These are phyloP conservation scores for Eustalomyia histrio DNA, from an alignment of 2,888 invertebrate genomes.

Conservation along the genomic window DNA sequence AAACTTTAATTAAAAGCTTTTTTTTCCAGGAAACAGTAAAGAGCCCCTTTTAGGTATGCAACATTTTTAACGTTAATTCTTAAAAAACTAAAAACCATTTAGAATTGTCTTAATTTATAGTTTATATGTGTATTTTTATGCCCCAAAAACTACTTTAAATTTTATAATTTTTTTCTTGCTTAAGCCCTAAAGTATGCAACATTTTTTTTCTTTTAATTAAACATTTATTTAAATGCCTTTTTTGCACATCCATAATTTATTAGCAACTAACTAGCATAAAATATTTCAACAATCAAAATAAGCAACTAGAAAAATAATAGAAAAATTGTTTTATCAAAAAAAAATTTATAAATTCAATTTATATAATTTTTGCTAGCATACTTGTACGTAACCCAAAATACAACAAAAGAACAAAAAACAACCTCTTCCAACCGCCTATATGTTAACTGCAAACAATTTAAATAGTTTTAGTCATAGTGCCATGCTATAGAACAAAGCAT, in stretches of 20 bases:
- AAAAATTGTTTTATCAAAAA: conserved; percentile 25
- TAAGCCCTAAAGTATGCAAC: background rate
- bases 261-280: conserved; percentile 14
- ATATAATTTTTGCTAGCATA: conserved; percentile 9
- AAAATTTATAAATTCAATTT: conserved; percentile 55
- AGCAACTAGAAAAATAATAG: conserved; percentile 44
- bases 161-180: no score
- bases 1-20: background rate
- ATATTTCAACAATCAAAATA: conserved; percentile 32
- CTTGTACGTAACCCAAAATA: conserved; percentile 31
- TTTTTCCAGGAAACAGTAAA: background rate
- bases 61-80: no score
- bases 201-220: background rate
- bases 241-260: conserved; percentile 24
- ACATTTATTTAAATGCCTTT: background rate
- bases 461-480: conserved; percentile 30
- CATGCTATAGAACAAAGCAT: conserved; percentile 8
- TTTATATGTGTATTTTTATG: no score
- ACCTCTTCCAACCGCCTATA: conserved; percentile 52
- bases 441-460: conserved; percentile 51
- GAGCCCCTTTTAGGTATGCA: background rate
- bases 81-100: no score
- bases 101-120: no score
- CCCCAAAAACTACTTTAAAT: no score
- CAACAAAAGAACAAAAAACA: conserved; percentile 28